Evolutionary conservation across 2,113 vertebrate genomes (phyloP), one percentile per base, ranked within the genome.

Genomic region (Chunga burmeisteri): DNA sequence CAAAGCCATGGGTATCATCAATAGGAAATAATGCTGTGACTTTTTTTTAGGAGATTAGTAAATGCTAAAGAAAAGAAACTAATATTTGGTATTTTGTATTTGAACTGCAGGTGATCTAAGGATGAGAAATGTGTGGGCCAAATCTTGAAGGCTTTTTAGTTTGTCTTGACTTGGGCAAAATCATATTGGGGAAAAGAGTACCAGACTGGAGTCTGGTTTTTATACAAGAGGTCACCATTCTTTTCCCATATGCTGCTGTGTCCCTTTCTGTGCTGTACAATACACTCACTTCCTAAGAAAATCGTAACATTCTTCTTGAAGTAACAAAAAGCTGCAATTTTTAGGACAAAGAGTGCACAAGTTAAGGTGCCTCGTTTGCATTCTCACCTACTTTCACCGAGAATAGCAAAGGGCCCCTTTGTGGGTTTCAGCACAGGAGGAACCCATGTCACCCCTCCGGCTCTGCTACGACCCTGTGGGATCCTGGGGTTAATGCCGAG

Each of bases 101-200:
- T 14, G 66, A 79, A 77, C 77, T 91, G 86, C 59, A 78, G 78
- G 75, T 95, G 77, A 94, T 84, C 46, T 94, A 88, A 95, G 53
- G 86, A 80, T 93, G 83, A 88, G 74, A 78, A 85, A 81, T 80
- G 11, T 77, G 50, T 87, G 15, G 21, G 27, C 15, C 36, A 85
- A 78, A 59, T 55, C 30, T 56, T 52, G 38, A 81, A 61, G 34
- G n/a, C 2, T 20, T 75, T 82, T 80, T 46, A 42, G 16, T 46
- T 34, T 83, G 13, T 40, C 56, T 49, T 78, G 16, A 9, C 16
- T 27, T 75, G 27, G 12, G 10, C 14, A 72, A 89, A 89, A n/a
- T 4, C 1, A 0, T 26, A 44, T 49, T 32, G 55, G 18, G 25
- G 38, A 38, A 73, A 25, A 52, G 52, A 40, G 3, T 47, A 61